phyloP scores from a whole-genome alignment of 2,113 vertebrate species.

The Taxidea taxus region DNA sequence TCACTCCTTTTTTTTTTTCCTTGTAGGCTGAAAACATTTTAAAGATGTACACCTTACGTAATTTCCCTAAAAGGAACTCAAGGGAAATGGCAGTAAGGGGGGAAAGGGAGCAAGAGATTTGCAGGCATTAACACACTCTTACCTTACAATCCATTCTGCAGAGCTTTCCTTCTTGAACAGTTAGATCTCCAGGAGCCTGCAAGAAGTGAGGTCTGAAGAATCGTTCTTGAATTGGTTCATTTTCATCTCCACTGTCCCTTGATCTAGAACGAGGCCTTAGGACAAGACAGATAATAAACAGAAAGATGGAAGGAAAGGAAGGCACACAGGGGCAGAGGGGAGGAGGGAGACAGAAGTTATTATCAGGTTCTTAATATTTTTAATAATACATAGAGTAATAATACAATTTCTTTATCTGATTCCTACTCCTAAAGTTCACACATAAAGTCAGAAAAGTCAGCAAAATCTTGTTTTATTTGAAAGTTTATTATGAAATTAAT shows the following conservation, averaged over 20 bases:
- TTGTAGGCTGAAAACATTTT: background rate
- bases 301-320: background rate
- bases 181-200: constrained; percentile 97
- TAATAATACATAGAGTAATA: background rate
- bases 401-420: background rate
- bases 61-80: background rate
- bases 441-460: background rate
- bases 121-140: constrained; percentile 40
- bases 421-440: background rate
- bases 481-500: background rate
- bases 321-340: background rate
- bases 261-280: constrained; percentile 95
- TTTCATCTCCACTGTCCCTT: constrained; percentile 96
- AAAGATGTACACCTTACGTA: background rate
- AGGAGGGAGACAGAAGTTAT: background rate
- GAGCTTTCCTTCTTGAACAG: constrained; percentile 95
- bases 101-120: background rate
- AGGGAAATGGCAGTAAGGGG: background rate
- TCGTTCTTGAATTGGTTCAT: constrained; percentile 97
- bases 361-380: background rate
- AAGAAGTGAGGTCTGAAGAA: constrained; percentile 99
- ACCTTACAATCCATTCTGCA: constrained; percentile 99
- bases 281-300: constrained; percentile 56
- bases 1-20: background rate
- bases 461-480: background rate